These are phyloP conservation scores for Lycodopsis pacificus DNA, from an alignment of 2,797 vertebrate genomes.

Conservation along the genomic window DNA sequence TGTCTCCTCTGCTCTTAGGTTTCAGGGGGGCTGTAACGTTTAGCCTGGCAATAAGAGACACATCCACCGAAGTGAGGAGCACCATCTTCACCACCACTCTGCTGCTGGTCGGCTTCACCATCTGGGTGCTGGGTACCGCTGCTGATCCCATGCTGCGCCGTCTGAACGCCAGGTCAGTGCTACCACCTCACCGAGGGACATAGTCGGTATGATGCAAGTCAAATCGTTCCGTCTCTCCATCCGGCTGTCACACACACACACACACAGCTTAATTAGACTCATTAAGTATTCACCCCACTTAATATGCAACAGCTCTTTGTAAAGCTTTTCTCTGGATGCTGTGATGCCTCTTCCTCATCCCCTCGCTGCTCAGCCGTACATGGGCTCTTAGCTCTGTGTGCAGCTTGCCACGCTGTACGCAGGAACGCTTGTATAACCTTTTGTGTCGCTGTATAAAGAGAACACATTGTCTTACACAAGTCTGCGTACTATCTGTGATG, in stretches of 20 bases:
- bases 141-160: conserved; percentile 82
- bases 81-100: conserved; percentile 88
- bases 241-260: background rate
- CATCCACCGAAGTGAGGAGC: conserved; percentile 77
- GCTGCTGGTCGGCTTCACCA: conserved; percentile 85
- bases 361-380: conserved; percentile 5
- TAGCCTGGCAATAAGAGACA: conserved; percentile 84
- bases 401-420: conserved; percentile 10
- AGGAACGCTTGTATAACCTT: background rate
- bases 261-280: conserved; percentile 16
- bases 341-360: conserved; percentile 14
- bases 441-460: background rate
- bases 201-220: background rate
- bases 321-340: conserved; percentile 23
- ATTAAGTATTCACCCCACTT: conserved; percentile 28
- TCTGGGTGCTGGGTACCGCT: conserved; percentile 86
- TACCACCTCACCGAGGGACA: conserved; percentile 1
- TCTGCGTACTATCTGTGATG: conserved; percentile 40
- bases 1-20: conserved; percentile 70
- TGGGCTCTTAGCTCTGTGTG: conserved; percentile 32
- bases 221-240: background rate
- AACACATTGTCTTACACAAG: conserved; percentile 20
- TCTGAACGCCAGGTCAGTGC: conserved; percentile 88
- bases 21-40: conserved; percentile 88
- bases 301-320: conserved; percentile 34